Base-by-base conservation (phyloP, 2,888 invertebrate species). In the Chloroclysta siterata region DNA sequence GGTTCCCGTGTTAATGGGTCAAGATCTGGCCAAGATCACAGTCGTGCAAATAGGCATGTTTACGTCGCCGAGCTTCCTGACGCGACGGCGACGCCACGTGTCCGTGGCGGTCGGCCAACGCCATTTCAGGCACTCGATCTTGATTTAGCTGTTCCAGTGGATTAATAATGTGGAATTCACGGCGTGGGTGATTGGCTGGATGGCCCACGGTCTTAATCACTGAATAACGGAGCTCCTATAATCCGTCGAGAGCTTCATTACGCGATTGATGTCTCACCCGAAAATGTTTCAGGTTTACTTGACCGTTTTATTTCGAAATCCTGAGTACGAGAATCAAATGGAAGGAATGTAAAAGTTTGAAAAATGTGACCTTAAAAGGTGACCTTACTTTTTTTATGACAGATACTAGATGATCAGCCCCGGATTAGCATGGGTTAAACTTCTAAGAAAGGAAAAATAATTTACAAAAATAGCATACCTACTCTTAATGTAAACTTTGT, bases 21-120 rank as follows among this genome's bases (percentile, higher is more conserved):
- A 93, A 93, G 92, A 92, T 88, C 92, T 90, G 91, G 89, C 92
- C 92, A 92, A 91, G 92, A 93, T 90, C 91, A 90, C 74, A 77
- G 81, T 79, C 79, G 83, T 86, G 83, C 85, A 84, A 88, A 87
- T 86, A 85, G 83, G 82, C 82, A 80, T 89, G 88, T 89, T 89
- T 89, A 89, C 88, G 83, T 82, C 81, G 84, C 28, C 71, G 72
- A 72, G 78, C 84, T 89, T 89, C 85, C 84, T 84, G 79, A 67
- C 71, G 62, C 83, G 79, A 66, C 72, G 63, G 68, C 65, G 74
- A 74, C 73, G 75, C 79, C 84, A 83, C 81, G 84, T 83, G 82
- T 70, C 68, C 72, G 73, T 82, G 81, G 83, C 80, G 74, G 68
- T 74, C 73, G 76, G 80, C 83, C 83, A 82, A 83, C 71, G 69